These are phyloP conservation scores for Chloroclysta siterata DNA, from an alignment of 2,888 invertebrate genomes.

Conservation along the genomic window DNA sequence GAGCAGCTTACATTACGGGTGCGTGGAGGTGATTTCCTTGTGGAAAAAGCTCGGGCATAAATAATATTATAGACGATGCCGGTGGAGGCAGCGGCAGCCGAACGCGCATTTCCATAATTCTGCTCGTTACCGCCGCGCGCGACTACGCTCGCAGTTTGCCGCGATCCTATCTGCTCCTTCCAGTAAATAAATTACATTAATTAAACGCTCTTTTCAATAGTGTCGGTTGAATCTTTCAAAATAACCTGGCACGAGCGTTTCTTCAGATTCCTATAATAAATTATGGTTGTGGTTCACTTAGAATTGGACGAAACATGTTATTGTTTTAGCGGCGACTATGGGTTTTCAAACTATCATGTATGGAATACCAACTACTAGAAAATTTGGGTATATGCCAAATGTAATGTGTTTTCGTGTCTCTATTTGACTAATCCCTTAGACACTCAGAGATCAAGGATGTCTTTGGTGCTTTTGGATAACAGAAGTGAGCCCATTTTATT, in stretches of 20 bases:
- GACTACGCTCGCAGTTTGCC: slow-evolving; percentile 42
- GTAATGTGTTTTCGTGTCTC: too few species aligned
- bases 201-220: slow-evolving; percentile 42
- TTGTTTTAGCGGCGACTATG: not conserved
- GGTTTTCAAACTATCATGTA: too few species aligned
- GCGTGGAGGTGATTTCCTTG: slow-evolving; percentile 56
- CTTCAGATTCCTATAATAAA: not conserved
- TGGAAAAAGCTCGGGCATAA: slow-evolving; percentile 60
- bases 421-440: too few species aligned
- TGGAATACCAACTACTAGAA: too few species aligned
- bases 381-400: too few species aligned
- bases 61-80: slow-evolving; percentile 49
- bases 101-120: slow-evolving; percentile 74
- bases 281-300: not conserved
- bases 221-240: slow-evolving; percentile 8
- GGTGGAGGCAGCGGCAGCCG: slow-evolving; percentile 42
- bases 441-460: too few species aligned
- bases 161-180: slow-evolving; percentile 58
- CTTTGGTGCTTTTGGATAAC: too few species aligned
- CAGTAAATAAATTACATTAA: slow-evolving; percentile 60
- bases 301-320: too few species aligned
- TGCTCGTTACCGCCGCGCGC: slow-evolving; percentile 62
- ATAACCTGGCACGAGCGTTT: slow-evolving; percentile 6
- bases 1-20: slow-evolving; percentile 49
- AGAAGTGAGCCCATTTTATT: too few species aligned